Base-by-base conservation (phyloP, 2,888 invertebrate species). In the Argyresthia goedartella region DNA sequence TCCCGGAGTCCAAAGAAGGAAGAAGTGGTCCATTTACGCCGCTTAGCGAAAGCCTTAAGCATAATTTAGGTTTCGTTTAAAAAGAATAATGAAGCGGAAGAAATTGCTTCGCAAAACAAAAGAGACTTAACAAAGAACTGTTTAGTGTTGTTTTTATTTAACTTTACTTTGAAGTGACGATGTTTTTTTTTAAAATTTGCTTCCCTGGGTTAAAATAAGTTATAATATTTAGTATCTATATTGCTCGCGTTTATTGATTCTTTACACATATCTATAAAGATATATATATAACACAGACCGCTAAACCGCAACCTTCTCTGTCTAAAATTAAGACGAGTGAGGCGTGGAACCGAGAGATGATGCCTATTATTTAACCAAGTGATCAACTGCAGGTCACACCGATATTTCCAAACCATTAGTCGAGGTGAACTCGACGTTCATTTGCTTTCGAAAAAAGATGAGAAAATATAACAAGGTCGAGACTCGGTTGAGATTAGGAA, bases 21-120 rank as follows among this genome's bases (percentile, higher is more conserved):
- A 54, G 53, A 54, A 47, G 53, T 50, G 46, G 53, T 50, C 53
- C 55, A 43, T 53, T 59, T 59, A 62, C 60, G 58, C 56, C 10
- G 45, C 16, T 35, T 44, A 35, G 14, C 51, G 45, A 11, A 50
- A 51, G 25, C 15, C 16, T 14, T 1, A 6, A 8, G 16, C 15
- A 8, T 15, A 42, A 42, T 42, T 42, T 14, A 42, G 42, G 13
- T 25, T 25, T 4, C 6, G 11, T 36, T 14, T 36, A 14, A 36
- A 14, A 13, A 48, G 35, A 14, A 35, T 48, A 7, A 25, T 25
- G 25, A 25, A 25, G 25, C 25, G 25, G 25, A 25, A 25, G 2
- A 25, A 25, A 25, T 25, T 6, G 25, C 25, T 25, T 25, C 25
- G 2, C 25, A 6, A 25, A 6, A 25, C 25, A 25, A 25, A 25